phyloP scores from a whole-genome alignment of 2,113 vertebrate genomes.

The Pelmatolapia mariae region DNA sequence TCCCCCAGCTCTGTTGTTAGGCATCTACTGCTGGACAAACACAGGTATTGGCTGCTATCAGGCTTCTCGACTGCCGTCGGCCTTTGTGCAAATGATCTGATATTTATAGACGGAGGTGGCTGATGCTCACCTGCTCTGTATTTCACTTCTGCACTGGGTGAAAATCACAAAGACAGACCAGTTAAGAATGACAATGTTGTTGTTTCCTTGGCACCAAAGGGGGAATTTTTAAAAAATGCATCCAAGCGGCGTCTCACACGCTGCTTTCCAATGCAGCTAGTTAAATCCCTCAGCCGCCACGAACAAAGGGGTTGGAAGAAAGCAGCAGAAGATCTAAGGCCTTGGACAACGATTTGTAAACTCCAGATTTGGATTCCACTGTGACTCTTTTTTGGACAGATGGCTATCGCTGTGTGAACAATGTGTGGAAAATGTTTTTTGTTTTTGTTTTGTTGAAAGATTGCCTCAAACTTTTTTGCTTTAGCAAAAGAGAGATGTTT shows the following conservation, averaged over 20 bases:
- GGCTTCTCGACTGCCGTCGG: neutral
- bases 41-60: neutral
- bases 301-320: conserved; percentile 20
- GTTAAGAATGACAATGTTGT: neutral
- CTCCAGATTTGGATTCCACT: conserved; percentile 24
- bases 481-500: neutral
- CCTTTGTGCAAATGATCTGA: neutral
- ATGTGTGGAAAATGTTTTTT: neutral
- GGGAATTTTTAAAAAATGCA: neutral
- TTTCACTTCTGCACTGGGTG: neutral
- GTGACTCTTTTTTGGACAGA: neutral
- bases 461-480: neutral
- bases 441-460: neutral
- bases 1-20: neutral
- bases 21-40: neutral
- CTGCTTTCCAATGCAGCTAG: neutral
- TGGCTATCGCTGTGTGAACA: neutral
- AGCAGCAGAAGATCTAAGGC: conserved; percentile 27
- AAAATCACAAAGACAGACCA: neutral
- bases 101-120: neutral
- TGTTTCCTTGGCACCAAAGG: neutral
- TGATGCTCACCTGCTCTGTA: neutral
- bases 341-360: conserved; percentile 23
- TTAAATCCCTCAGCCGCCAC: conserved; percentile 6
- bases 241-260: neutral